Percentiles rank a stretch among this genome's conserved stretches.
Conservation (phyloP, 2,888 invertebrate species). For the Ryuthela nishihirai region DNA sequence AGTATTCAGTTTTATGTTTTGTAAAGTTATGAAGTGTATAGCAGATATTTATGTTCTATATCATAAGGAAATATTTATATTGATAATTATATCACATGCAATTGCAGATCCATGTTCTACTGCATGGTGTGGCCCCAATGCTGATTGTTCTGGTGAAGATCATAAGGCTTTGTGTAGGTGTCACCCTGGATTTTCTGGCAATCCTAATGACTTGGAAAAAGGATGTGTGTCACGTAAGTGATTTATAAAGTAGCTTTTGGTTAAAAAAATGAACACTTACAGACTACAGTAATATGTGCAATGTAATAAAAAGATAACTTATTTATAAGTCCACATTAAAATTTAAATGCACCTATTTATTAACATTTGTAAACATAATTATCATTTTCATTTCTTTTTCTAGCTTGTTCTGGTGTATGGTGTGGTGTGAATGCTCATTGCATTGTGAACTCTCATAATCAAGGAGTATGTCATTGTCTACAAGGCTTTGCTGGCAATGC, state of each 20-base stretch:
- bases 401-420: slow-evolving; percentile 46
- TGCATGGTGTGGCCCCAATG: slow-evolving; percentile 67
- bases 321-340: background rate
- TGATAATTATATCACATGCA: too few species aligned
- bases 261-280: too few species aligned
- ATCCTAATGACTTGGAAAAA: slow-evolving; percentile 56
- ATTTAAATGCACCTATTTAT: background rate
- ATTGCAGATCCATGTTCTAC: slow-evolving; percentile 41
- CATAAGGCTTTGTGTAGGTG: slow-evolving; percentile 80
- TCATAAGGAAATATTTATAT: too few species aligned
- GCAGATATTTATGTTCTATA: too few species aligned
- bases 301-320: too few species aligned
- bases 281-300: too few species aligned
- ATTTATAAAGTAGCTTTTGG: too few species aligned
- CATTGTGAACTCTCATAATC: slow-evolving; percentile 72
- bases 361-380: too few species aligned
- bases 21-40: too few species aligned
- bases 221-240: slow-evolving; percentile 48
- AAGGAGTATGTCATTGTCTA: slow-evolving; percentile 79
- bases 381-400: background rate
- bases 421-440: slow-evolving; percentile 54
- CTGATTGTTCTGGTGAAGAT: slow-evolving; percentile 80
- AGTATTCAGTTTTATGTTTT: too few species aligned
- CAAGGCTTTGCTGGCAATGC: slow-evolving; percentile 85
- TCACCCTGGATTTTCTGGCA: slow-evolving; percentile 75